A percentile compares a stretch with the other conserved stretches of the same genome.
These are phyloP conservation scores for Pardalotus punctatus DNA, from an alignment of 2,113 vertebrate genomes.

Conservation along the genomic window DNA sequence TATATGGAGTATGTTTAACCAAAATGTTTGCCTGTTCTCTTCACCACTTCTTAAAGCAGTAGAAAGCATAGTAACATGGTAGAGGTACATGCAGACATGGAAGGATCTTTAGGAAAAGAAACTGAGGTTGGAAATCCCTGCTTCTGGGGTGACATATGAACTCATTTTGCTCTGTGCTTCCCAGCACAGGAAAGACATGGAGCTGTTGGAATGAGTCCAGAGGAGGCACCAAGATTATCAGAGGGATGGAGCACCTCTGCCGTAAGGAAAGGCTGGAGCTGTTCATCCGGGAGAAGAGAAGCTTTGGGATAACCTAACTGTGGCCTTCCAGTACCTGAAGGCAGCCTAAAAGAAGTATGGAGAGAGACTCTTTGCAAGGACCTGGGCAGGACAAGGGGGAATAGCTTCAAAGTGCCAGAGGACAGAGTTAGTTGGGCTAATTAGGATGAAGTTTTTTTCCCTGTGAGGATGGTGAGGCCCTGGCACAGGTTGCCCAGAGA, in stretches of 20 bases:
- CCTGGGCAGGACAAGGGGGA: background rate
- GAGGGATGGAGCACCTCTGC: background rate
- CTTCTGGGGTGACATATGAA: background rate
- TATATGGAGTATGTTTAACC: background rate
- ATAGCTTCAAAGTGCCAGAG: background rate
- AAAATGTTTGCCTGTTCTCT: background rate
- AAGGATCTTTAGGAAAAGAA: background rate
- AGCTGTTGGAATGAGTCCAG: background rate
- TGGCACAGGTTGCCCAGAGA: background rate
- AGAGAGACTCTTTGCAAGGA: background rate
- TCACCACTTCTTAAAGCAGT: background rate
- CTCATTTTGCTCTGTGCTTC: background rate
- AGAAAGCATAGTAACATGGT: background rate
- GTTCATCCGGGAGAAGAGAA: background rate
- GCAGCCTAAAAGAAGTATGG: background rate
- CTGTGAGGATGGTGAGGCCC: background rate
- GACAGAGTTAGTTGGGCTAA: background rate
- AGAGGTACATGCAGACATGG: background rate
- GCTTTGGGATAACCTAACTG: background rate
- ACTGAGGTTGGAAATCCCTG: background rate
- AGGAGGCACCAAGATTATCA: background rate
- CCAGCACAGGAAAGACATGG: background rate
- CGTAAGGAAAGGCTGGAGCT: background rate
- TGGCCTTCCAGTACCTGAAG: background rate
- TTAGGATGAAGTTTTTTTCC: background rate